Evolutionary conservation across 2,888 invertebrate genomes (phyloP), one percentile per base, ranked within the genome.

Genomic region (Melanargia galathea): DNA sequence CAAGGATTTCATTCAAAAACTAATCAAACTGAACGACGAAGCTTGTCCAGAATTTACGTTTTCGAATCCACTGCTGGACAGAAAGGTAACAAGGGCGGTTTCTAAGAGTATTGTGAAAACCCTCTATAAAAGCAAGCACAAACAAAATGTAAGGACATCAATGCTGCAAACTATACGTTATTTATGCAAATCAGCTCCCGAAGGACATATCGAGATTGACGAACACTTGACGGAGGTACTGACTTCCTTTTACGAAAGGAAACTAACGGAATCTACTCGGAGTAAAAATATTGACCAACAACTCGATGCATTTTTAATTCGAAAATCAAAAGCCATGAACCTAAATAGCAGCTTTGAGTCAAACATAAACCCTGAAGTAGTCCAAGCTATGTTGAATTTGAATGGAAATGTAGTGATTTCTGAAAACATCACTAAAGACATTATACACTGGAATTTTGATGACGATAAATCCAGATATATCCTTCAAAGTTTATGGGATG

Each of bases 61-160:
- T 67, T 75, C 83, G 62, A 89, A 88, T 68, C 84, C 88, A 18
- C 71, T 89, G 11, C 71, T 90, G 0, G 87, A 90, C 63, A 79
- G 71, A 73, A 81, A 83, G 40, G 83, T 89, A 2, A 80, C 89
- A 0, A 73, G 72, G 46, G 79, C 81, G 5, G 73, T 90, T 20
- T 80, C 90, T 1, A 86, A 78, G 67, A 86, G 87, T 74, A 84
- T 89, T 60, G 75, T 90, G 1, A 84, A 84, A 68, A 82, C 88
- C 56, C 75, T 90, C 1, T 77, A 76, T 6, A 70, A 79, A 33
- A 80, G 86, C 13, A 74, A 78, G 57, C 75, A 79, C 1, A 84
- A 84, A 63, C 82, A 77, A 55, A 86, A 82, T 63, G 67, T 89
- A 55, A 76, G 87, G 8, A 59, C 75, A 13, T 76, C 83, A 8